Evolutionary conservation across 2,797 vertebrate genomes (phyloP).

Genomic region (Triplophysa bombifrons): DNA sequence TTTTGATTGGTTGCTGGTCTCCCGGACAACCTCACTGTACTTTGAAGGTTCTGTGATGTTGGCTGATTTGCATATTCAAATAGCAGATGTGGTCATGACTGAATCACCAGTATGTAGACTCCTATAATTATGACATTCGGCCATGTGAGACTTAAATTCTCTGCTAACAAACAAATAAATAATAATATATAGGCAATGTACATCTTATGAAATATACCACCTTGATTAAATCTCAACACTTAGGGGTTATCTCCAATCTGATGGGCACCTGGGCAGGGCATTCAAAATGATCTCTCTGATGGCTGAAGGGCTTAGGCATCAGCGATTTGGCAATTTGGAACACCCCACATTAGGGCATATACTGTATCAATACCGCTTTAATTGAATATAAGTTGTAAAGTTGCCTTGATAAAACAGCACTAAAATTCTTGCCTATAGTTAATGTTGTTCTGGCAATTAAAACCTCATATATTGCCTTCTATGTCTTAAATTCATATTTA

Average conservation of each 20-base stretch:
- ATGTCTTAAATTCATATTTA: too few species aligned
- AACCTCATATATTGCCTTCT: not conserved
- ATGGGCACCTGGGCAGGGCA: not conserved
- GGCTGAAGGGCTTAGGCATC: not conserved
- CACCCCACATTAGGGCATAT: not conserved
- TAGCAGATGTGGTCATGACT: constrained; percentile 7
- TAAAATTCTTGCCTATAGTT: not conserved
- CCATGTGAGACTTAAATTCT: not conserved
- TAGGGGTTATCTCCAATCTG: not conserved
- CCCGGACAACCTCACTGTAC: constrained; percentile 45
- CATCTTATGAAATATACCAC: not conserved
- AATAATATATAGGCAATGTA: not conserved
- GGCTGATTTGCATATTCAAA: constrained; percentile 61
- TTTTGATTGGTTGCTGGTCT: constrained; percentile 38
- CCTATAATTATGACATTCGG: constrained; percentile 21
- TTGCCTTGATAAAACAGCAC: not conserved
- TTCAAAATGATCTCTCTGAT: not conserved
- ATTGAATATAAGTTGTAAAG: not conserved
- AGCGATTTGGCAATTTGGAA: not conserved
- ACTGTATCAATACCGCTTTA: not conserved
- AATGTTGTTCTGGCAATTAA: not conserved
- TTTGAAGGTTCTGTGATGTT: constrained; percentile 33
- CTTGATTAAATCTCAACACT: not conserved
- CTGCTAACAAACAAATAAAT: not conserved
- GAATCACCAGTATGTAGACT: constrained; percentile 42